These are phyloP conservation scores for Caerostris darwini DNA, from an alignment of 1,140 invertebrate genomes.

Conservation along the genomic window DNA sequence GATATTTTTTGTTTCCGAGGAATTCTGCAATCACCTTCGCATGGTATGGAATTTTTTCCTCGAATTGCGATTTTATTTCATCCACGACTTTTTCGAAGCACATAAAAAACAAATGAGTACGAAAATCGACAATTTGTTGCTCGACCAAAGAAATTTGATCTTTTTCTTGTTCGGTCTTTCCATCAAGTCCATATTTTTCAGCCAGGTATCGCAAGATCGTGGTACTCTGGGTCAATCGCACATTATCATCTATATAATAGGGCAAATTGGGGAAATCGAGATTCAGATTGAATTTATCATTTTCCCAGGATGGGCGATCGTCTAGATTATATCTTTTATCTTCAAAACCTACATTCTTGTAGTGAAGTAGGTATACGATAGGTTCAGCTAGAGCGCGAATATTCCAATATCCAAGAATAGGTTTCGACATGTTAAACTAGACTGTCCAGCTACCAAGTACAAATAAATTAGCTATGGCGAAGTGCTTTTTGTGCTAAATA, in stretches of 20 bases:
- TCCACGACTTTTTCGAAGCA: constrained; percentile 74
- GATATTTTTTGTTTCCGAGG: background rate
- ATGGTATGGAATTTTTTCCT: constrained; percentile 80
- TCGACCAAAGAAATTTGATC: constrained; percentile 82
- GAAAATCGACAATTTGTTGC: constrained; percentile 82
- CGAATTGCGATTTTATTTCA: constrained; percentile 70
- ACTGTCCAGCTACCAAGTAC: too few relatives aligned
- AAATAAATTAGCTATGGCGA: too few relatives aligned
- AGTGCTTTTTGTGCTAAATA: too few relatives aligned
- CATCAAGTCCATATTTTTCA: constrained; percentile 80
- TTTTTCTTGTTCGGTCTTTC: constrained; percentile 81
- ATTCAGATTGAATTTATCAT: constrained; percentile 80
- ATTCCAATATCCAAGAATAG: constrained; percentile 86
- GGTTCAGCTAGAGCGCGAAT: constrained; percentile 87
- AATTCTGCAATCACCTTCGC: constrained; percentile 80
- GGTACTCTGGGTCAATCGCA: constrained; percentile 82
- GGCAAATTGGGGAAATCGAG: constrained; percentile 81
- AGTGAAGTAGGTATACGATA: constrained; percentile 87
- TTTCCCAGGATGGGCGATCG: constrained; percentile 79
- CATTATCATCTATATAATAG: constrained; percentile 79
- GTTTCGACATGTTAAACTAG: background rate
- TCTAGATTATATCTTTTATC: constrained; percentile 83
- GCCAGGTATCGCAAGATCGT: constrained; percentile 84
- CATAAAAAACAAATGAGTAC: constrained; percentile 80
- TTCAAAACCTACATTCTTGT: constrained; percentile 87